Conservation (phyloP, 2,888 invertebrate genomes). For the Leucophenga maculata region DNA sequence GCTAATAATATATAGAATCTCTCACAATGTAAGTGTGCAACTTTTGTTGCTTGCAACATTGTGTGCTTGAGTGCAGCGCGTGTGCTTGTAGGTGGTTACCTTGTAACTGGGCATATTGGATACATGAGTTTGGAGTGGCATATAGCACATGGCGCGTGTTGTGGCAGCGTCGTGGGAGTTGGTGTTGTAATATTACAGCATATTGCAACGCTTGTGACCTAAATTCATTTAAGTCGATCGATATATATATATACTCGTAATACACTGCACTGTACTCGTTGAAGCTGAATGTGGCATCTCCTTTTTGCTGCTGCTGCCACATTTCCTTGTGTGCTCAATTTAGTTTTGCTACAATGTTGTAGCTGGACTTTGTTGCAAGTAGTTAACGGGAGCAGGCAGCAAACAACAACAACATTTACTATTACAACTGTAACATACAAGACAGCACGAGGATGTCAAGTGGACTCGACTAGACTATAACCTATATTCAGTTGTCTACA, state of each 20-base stretch:
- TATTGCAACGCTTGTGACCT: conserved; percentile 47
- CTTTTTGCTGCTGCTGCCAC: too few relatives aligned
- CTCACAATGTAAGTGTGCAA: neutral
- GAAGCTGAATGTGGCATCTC: too few relatives aligned
- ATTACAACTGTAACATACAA: too few relatives aligned
- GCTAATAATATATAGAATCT: neutral
- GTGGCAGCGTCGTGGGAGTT: neutral
- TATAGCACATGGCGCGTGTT: neutral
- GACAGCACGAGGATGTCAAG: too few relatives aligned
- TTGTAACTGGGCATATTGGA: neutral
- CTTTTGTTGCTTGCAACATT: conserved; percentile 4
- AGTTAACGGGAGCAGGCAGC: too few relatives aligned
- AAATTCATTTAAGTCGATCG: conserved; percentile 65
- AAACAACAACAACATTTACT: too few relatives aligned
- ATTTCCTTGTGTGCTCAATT: too few relatives aligned
- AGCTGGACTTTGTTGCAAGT: too few relatives aligned
- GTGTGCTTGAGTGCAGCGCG: neutral
- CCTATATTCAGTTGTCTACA: too few relatives aligned
- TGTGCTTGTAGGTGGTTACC: neutral
- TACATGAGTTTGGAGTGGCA: neutral
- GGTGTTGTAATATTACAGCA: conserved; percentile 7
- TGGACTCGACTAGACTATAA: too few relatives aligned
- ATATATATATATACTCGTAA: too few relatives aligned
- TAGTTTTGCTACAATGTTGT: too few relatives aligned
- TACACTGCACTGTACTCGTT: neutral